Conservation (phyloP, 2,888 invertebrate species). For the Cheilosia vernalis region DNA sequence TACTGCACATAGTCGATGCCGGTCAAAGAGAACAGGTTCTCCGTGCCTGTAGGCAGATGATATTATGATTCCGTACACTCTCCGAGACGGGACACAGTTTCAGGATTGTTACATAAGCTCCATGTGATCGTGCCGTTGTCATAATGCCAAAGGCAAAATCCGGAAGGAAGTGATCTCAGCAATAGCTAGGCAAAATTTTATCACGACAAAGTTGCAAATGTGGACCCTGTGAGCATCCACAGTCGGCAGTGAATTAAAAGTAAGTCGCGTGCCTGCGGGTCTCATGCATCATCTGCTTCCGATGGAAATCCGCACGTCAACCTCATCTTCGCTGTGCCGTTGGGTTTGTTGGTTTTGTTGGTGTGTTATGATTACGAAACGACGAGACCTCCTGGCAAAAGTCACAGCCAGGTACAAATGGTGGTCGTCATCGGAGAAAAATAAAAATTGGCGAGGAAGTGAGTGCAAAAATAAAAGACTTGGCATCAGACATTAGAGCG, state of each 20-base stretch:
- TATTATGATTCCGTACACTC: conserved; percentile 17
- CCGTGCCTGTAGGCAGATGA: conserved; percentile 35
- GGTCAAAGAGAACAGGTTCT: conserved; percentile 64
- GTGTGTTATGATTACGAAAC: conserved; percentile 26
- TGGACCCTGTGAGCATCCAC: conserved; percentile 10
- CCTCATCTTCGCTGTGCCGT: not conserved
- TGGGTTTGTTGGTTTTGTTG: conserved; percentile 5
- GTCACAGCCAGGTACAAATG: conserved; percentile 6
- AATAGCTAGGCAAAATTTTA: conserved; percentile 37
- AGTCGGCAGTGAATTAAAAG: conserved; percentile 53
- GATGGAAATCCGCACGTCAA: not conserved
- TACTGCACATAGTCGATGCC: conserved; percentile 20
- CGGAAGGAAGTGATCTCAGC: conserved; percentile 66
- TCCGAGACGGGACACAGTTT: conserved; percentile 24
- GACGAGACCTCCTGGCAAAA: conserved; percentile 1
- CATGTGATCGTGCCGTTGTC: conserved; percentile 45
- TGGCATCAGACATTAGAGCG: not conserved
- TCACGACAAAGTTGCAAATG: conserved; percentile 41
- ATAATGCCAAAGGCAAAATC: conserved; percentile 63
- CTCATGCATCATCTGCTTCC: conserved; percentile 45
- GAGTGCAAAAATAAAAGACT: conserved; percentile 21
- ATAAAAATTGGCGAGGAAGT: conserved; percentile 56
- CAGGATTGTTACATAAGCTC: conserved; percentile 50
- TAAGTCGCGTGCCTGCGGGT: conserved; percentile 55
- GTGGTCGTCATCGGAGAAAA: conserved; percentile 8